phyloP scores from a whole-genome alignment of 2,113 vertebrate genomes.

The Notarius quadriscutis region DNA sequence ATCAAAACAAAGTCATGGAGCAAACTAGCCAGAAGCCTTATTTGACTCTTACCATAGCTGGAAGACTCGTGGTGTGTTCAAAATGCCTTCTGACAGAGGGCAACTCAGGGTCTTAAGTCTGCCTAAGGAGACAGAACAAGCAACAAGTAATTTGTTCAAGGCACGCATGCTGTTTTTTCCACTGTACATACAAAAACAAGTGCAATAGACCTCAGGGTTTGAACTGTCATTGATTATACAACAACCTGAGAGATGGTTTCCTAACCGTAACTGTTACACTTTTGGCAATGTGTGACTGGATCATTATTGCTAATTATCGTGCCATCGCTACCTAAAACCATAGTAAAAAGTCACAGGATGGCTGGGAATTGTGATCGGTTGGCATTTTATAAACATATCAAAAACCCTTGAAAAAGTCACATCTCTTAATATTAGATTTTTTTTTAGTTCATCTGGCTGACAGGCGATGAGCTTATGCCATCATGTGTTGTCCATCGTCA shows the following conservation, averaged over 20 bases:
- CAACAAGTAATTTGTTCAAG: slow-evolving; percentile 38
- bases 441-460: too few relatives aligned
- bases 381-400: neutral
- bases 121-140: slow-evolving; percentile 68
- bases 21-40: slow-evolving; percentile 44
- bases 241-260: neutral
- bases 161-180: slow-evolving; percentile 4
- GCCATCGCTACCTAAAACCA: too few relatives aligned
- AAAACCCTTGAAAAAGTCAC: neutral
- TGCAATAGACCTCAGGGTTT: neutral
- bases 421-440: neutral
- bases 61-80: slow-evolving; percentile 58
- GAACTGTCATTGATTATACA: neutral
- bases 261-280: neutral
- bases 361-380: too few relatives aligned
- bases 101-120: slow-evolving; percentile 33
- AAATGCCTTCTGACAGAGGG: slow-evolving; percentile 67
- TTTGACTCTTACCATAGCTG: slow-evolving; percentile 39
- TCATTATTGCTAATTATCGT: neutral
- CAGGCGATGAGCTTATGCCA: too few relatives aligned
- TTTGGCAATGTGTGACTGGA: neutral
- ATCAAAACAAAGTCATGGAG: slow-evolving; percentile 20
- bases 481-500: too few relatives aligned
- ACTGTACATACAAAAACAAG: slow-evolving; percentile 29
- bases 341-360: too few relatives aligned